Conservation (phyloP, 2,888 invertebrate genomes). For the Drosophila bunnanda region DNA sequence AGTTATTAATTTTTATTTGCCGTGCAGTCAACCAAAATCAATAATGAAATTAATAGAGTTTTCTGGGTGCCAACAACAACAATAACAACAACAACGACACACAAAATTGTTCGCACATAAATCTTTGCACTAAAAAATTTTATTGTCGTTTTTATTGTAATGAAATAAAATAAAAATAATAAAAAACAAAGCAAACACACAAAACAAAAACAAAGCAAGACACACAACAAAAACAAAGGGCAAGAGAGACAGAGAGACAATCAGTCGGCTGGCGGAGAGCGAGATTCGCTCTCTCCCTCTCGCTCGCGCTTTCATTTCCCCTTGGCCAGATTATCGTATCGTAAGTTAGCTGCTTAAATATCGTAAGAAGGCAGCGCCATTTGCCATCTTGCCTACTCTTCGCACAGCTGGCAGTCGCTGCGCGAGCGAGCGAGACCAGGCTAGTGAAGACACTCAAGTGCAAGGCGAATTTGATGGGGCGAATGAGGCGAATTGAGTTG, state of each 20-base stretch:
- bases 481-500: conserved; percentile 70
- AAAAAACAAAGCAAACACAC: conserved; percentile 48
- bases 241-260: conserved; percentile 57
- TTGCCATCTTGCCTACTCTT: conserved; percentile 39
- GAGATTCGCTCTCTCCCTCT: conserved; percentile 26
- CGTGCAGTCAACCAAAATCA: conserved; percentile 21
- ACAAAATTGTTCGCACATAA: conserved; percentile 82
- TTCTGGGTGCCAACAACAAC: conserved; percentile 22
- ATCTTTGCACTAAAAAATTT: conserved; percentile 82
- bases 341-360: conserved; percentile 73
- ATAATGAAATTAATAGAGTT: conserved; percentile 41
- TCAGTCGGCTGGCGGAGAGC: conserved; percentile 56
- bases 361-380: conserved; percentile 78
- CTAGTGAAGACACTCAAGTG: conserved; percentile 46
- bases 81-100: not conserved
- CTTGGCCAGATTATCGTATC: conserved; percentile 67
- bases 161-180: conserved; percentile 54
- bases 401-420: conserved; percentile 25
- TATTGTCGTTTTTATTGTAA: conserved; percentile 79
- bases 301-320: conserved; percentile 60
- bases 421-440: conserved; percentile 60
- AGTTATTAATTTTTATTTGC: not conserved
- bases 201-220: conserved; percentile 23
- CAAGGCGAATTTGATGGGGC: conserved; percentile 48
- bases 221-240: conserved; percentile 46